phyloP scores from a whole-genome alignment of 2,113 vertebrate species.

The Apteryx owenii region DNA sequence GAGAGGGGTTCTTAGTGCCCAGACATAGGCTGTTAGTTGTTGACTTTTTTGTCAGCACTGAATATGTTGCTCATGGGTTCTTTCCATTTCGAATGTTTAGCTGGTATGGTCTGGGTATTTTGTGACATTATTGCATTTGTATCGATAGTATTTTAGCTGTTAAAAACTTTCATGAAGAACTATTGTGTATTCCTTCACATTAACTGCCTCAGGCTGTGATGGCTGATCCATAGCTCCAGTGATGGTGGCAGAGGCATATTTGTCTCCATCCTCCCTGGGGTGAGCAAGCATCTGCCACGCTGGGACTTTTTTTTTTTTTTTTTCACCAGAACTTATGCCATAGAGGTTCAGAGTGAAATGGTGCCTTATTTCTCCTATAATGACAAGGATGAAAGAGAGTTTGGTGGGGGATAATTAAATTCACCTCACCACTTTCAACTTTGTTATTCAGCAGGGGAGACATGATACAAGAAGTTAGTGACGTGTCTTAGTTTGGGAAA shows the following conservation, averaged over 20 bases:
- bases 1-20: not conserved
- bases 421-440: not conserved
- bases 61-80: not conserved
- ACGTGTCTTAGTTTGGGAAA: not conserved
- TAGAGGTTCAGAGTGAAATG: not conserved
- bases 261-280: not conserved
- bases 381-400: not conserved
- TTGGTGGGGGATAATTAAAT: not conserved
- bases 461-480: not conserved
- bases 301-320: not conserved
- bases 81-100: not conserved
- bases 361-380: not conserved
- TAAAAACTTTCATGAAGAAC: too few relatives aligned
- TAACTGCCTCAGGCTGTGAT: not conserved
- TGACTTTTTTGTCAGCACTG: not conserved
- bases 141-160: too few relatives aligned
- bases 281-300: not conserved
- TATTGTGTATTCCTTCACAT: too few relatives aligned
- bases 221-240: not conserved
- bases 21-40: not conserved
- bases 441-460: not conserved
- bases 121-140: too few relatives aligned
- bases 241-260: not conserved
- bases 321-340: not conserved
- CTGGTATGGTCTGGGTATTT: too few relatives aligned